Base-by-base conservation (phyloP, 2,113 vertebrate species). In the Gobiocypris rarus region DNA sequence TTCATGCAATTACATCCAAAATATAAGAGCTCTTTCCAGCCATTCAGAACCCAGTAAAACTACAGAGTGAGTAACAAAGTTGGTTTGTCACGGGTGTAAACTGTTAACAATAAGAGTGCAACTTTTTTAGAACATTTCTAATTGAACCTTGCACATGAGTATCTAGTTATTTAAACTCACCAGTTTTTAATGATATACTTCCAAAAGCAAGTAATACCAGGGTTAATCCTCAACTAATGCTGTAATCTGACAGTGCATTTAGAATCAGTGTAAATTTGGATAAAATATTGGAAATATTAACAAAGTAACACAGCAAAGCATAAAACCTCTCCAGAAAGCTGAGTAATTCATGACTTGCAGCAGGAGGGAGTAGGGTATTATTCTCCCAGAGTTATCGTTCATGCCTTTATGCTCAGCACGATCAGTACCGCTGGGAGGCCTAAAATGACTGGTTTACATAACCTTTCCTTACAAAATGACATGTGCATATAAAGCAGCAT, bases 371-470 rank as follows among this genome's bases (percentile, higher is more conserved):
- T 41, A 38, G 67, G 67, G 34, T 90, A 94, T 93, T 93, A 93
- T 93, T 92, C 84, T 92, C 86, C 91, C 92, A 90, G 88, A 84
- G 89, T 91, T 91, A 93, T 92, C 91, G 92, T 92, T 93, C 91
- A 93, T 92, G 89, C 89, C 90, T 90, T 88, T 86, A 90, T 92
- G 91, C 90, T 91, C 88, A 84, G 90, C 79, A 85, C 85, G 56
- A 87, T 89, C 86, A 89, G 85, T 90, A 83, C 89, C 88, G 43
- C 75, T 59, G 83, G 87, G 89, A 91, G 88, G 89, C 91, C 82
- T 80, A 43, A 89, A 86, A 92, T 90, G 92, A 91, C 91, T 90
- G 91, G 92, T 93, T 94, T 93, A 91, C 91, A 89, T 94, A 93
- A 94, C 91, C 93, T 84, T 48, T 85, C 89, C 90, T 92, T 89